Evolutionary conservation across 2,797 vertebrate genomes (phyloP).

Genomic region (Falco rusticolus): DNA sequence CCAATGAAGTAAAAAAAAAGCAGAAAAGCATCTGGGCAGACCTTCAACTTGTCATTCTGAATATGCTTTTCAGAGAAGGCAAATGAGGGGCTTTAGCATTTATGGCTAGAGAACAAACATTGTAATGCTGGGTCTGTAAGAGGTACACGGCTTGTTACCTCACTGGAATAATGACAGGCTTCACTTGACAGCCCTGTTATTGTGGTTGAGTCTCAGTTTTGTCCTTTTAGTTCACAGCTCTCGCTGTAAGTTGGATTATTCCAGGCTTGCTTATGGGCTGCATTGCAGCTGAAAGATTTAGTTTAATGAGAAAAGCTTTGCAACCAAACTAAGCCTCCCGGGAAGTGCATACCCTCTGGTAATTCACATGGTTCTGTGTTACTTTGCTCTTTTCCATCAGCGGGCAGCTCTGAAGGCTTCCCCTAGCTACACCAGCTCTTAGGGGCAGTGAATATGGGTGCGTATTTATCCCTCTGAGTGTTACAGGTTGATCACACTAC

Average conservation of each 20-base stretch:
- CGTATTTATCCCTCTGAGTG: background rate
- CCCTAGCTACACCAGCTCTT: background rate
- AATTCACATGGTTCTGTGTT: background rate
- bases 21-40: background rate
- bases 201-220: background rate
- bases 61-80: background rate
- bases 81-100: background rate
- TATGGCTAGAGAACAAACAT: background rate
- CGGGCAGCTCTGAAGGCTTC: background rate
- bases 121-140: background rate
- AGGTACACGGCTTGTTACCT: background rate
- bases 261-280: background rate
- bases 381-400: background rate
- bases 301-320: background rate
- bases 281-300: background rate
- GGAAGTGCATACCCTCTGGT: background rate
- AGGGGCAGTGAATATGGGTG: background rate
- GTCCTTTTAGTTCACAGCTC: background rate
- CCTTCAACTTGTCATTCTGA: background rate
- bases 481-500: background rate
- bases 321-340: background rate
- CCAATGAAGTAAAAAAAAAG: background rate
- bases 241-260: background rate
- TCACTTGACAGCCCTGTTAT: background rate
- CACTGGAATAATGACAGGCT: slow-evolving; percentile 41